These are phyloP conservation scores for Lordiphosa andalusiaca DNA, from an alignment of 2,888 invertebrate species.

Conservation along the genomic window DNA sequence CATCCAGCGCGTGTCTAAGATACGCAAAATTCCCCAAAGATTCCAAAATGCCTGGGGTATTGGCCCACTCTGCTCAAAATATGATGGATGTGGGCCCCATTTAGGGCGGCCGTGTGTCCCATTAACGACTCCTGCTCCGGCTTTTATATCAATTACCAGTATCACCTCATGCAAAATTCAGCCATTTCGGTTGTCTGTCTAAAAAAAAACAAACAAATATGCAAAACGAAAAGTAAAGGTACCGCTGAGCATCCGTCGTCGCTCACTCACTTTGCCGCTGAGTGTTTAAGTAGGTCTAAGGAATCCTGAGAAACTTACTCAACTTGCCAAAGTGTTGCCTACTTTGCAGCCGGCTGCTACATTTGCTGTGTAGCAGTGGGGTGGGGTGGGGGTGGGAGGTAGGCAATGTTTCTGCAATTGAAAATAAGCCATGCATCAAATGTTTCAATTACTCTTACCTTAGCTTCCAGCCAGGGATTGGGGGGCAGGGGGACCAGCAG, in stretches of 20 bases:
- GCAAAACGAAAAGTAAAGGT: not conserved
- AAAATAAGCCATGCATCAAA: conserved; percentile 34
- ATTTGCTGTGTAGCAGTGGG: not conserved
- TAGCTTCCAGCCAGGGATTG: not conserved
- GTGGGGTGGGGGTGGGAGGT: too few relatives aligned
- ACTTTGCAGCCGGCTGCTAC: not conserved
- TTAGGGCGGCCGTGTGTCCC: conserved; percentile 17
- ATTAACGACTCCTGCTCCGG: conserved; percentile 37
- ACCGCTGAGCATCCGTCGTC: conserved; percentile 7
- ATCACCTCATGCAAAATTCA: conserved; percentile 43
- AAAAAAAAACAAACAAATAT: conserved; percentile 4
- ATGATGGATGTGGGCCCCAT: conserved; percentile 33
- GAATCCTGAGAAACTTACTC: not conserved
- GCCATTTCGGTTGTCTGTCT: conserved; percentile 10
- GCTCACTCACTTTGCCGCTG: conserved; percentile 20
- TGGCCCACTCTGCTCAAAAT: conserved; percentile 21
- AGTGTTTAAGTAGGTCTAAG: not conserved
- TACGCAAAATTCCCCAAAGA: conserved; percentile 67
- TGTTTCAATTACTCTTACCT: conserved; percentile 33
- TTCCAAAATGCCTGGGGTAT: conserved; percentile 44
- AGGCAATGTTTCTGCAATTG: not conserved
- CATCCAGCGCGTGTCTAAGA: conserved; percentile 45
- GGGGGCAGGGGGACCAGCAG: conserved; percentile 4
- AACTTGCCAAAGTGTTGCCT: too few relatives aligned
- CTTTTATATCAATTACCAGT: conserved; percentile 63